A percentile compares a stretch with the other conserved stretches of the same genome.
Conservation (phyloP, 2,888 invertebrate species). For the Hyalella azteca region DNA sequence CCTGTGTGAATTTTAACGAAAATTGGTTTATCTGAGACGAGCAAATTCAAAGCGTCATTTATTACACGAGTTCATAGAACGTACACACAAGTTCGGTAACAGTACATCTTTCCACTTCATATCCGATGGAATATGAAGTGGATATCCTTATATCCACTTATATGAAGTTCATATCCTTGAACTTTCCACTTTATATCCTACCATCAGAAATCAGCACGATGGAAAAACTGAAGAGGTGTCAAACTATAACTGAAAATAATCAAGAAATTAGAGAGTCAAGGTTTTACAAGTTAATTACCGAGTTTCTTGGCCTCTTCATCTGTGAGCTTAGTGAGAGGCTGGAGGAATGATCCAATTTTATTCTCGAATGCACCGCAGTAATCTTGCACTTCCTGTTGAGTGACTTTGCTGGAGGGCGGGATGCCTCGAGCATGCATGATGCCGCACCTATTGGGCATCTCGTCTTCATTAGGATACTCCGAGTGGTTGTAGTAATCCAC, state of each 20-base stretch:
- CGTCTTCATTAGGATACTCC: conserved; percentile 98
- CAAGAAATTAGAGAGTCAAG: neutral
- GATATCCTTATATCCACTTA: no score
- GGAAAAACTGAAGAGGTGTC: neutral
- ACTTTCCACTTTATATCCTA: no score
- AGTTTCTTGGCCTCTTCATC: conserved; percentile 81
- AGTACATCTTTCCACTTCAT: no score
- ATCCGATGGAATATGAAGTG: no score
- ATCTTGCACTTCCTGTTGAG: conserved; percentile 76
- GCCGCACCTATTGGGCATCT: conserved; percentile 97
- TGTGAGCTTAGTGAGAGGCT: conserved; percentile 73
- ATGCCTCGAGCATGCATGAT: conserved; percentile 96
- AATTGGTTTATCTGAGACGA: no score
- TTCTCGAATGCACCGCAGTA: conserved; percentile 81
- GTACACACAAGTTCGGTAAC: no score
- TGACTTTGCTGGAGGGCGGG: conserved; percentile 80
- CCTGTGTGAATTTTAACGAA: conserved; percentile 58
- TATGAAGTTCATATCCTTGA: no score
- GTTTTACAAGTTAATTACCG: conserved; percentile 77
- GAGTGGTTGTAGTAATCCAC: conserved; percentile 99
- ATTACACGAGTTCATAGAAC: no score
- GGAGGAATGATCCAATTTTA: conserved; percentile 89
- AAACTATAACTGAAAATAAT: neutral
- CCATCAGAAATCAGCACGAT: no score
- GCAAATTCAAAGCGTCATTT: no score